Evolutionary conservation across 2,113 vertebrate species (phyloP), one percentile per base, ranked within the genome.

Genomic region (Protomyctophum bolini): DNA sequence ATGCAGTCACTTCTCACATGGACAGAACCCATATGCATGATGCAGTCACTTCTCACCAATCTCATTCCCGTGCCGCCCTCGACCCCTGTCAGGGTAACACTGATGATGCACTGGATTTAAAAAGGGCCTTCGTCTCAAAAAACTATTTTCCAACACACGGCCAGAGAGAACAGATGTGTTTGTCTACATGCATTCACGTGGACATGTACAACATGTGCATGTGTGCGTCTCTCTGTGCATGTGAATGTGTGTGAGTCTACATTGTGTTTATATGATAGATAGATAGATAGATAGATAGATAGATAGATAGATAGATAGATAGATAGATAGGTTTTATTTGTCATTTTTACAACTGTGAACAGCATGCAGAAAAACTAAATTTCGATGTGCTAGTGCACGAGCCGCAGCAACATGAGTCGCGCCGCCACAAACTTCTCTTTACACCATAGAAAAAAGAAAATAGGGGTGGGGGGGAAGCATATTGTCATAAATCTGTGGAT

Each of bases 121-220:
- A 59, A 68, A 71, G 46, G 62, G 48, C 76, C 21, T 15, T 70
- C 68, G 57, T 60, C 75, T 21, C 70, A 7, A 58, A 58, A 9
- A 58, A 58, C 2, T 8, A 10, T 71, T 70, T 77, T 57, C 70
- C 55, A 51, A 55, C 45, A 66, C 21, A 21, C 57, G 68, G 64
- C 54, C 66, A 66, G 58, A 41, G 62, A 74, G 63, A 79, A 81
- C 75, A 55, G 63, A 75, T 67, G 64, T 82, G 78, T 83, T 82
- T 49, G 73, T 68, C n/a, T 57, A 12, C 47, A 50, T 29, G 49
- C 48, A 61, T 21, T 10, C 56, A 29, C 7, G 21, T 70, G n/a
- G 15, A 47, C n/a, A 0, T 10, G 2, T 28, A 8, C 48, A 3
- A 75, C 58, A 51, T 50, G 51, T 64, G 69, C 61, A 10, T 50